Evolutionary conservation across 1,140 invertebrate genomes (phyloP).

Genomic region (Trachymyrmex septentrionalis): DNA sequence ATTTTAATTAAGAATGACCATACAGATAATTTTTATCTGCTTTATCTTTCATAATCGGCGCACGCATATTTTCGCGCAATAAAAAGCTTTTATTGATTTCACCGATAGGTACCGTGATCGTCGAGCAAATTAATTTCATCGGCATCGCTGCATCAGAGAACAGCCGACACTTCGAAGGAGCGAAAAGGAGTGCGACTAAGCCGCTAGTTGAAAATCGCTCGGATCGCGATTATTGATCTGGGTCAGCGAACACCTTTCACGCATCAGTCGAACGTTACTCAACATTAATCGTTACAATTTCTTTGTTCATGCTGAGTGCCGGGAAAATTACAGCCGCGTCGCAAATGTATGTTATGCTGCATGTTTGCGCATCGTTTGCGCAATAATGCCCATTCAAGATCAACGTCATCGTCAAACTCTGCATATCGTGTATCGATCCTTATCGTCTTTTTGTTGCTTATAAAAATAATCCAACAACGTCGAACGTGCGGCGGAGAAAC

Average conservation of each 20-base stretch:
- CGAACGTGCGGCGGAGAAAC: conserved; percentile 1
- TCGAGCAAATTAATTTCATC: conserved; percentile 45
- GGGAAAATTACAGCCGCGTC: conserved; percentile 27
- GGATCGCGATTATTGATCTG: conserved; percentile 65
- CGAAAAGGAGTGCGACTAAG: conserved; percentile 35
- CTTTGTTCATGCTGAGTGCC: conserved; percentile 64
- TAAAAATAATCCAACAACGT: neutral
- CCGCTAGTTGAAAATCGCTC: conserved; percentile 57
- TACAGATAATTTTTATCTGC: neutral
- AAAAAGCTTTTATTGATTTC: conserved; percentile 7
- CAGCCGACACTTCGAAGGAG: conserved; percentile 15
- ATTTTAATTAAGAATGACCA: conserved; percentile 8
- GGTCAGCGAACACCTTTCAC: conserved; percentile 71
- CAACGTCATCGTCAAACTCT: neutral
- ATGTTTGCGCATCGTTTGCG: neutral
- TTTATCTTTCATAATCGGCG: neutral
- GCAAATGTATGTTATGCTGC: neutral
- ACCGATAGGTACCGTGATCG: neutral
- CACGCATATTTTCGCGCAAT: neutral
- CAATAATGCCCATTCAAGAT: neutral
- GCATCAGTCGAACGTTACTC: conserved; percentile 65
- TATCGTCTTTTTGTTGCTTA: neutral
- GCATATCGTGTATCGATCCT: neutral
- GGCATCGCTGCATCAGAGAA: neutral
- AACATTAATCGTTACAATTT: conserved; percentile 71